Base-by-base conservation (phyloP, 2,113 vertebrate genomes). In the Tretioscincus oriximinensis region DNA sequence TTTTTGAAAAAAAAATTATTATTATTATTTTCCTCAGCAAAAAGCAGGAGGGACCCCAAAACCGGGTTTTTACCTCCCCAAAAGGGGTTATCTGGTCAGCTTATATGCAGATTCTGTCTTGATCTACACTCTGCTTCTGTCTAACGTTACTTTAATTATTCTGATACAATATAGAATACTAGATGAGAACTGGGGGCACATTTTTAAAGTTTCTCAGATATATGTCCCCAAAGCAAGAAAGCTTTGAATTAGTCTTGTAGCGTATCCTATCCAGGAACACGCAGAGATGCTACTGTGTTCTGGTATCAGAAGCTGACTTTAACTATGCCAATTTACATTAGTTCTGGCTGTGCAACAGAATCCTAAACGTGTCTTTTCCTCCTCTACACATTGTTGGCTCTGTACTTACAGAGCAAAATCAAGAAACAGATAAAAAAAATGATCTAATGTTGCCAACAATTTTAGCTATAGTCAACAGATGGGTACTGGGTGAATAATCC, bases 401-500 rank as follows among this genome's bases (percentile, higher is more conserved):
- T 71, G 3, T 7, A 2, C 12, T 58, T 79, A 9, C 28, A 76
- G 35, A 41, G 31, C 14, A 0, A 7, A 29, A 73, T 45, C 35
- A 45, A 76, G 31, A 11, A n/a, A 29, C 28, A 29, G 2, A 10
- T 2, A 8, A n/a, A 45, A 21, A 65, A 26, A 10, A 47, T 77
- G 16, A 0, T 16, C 41, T 75, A 66, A 7, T 5, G 1, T 21
- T 81, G 65, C 68, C 61, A 76, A 54, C 14, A 81, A 83, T 18
- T 3, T 28, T 78, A 60, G 35, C 7, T 2, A 2, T 66, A 84
- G 79, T 54, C 74, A 77, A 1, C 4, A 12, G 51, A 29, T 61
- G 8, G 14, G 51, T 80, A 73, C 72, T 49, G 64, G 77, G 70
- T 22, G 28, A 28, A 4, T n/a, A 51, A 78, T 80, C 71, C 81